Conservation (phyloP, 2,888 invertebrate genomes). For the Coremacera marginata region DNA sequence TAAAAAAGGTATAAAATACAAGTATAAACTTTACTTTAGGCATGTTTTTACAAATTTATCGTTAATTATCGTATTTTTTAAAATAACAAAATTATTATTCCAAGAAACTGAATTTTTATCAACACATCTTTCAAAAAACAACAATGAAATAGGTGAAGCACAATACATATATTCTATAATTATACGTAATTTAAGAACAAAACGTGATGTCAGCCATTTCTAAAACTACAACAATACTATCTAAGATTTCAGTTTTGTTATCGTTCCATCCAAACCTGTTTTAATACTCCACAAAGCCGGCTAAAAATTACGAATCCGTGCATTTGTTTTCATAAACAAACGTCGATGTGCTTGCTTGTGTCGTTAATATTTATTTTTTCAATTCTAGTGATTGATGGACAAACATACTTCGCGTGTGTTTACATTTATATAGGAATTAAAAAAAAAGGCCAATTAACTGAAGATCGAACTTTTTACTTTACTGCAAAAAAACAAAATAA, state of each 20-base stretch:
- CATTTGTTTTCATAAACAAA: constrained; percentile 1
- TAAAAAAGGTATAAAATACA: too few relatives aligned
- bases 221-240: background rate
- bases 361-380: background rate
- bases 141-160: background rate
- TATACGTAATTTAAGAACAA: background rate
- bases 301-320: constrained; percentile 22
- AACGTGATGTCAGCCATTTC: background rate
- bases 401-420: too few relatives aligned
- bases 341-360: background rate
- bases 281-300: constrained; percentile 16
- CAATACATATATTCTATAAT: background rate
- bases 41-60: too few relatives aligned
- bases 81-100: too few relatives aligned
- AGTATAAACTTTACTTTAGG: too few relatives aligned
- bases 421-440: too few relatives aligned
- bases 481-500: too few relatives aligned
- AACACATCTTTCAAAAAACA: too few relatives aligned
- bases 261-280: constrained; percentile 11
- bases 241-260: background rate
- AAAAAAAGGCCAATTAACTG: too few relatives aligned
- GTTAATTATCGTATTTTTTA: too few relatives aligned
- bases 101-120: too few relatives aligned
- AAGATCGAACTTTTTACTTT: too few relatives aligned
- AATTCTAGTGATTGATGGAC: background rate